Evolutionary conservation across 1,140 invertebrate species (phyloP).

Genomic region (Ips typographus): DNA sequence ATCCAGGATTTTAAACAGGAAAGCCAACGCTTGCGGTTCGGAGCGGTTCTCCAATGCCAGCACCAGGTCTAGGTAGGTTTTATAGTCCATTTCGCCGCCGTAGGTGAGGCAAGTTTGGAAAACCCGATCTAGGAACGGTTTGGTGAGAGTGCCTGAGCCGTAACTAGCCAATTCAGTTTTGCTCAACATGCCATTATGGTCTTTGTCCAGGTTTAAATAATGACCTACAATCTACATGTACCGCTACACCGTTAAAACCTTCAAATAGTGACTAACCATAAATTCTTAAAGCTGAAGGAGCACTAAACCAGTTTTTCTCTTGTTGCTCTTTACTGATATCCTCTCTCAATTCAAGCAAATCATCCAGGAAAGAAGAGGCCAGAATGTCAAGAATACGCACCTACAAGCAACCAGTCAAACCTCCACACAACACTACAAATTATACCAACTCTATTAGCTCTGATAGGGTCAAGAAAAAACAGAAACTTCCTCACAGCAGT

Average conservation of each 20-base stretch:
- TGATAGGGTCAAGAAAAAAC: slow-evolving; percentile 90
- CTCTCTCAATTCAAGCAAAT: slow-evolving; percentile 85
- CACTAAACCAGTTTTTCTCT: slow-evolving; percentile 94
- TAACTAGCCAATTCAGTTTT: slow-evolving; percentile 84
- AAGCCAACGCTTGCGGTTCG: slow-evolving; percentile 88
- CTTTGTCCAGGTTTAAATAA: slow-evolving; percentile 90
- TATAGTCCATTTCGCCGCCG: slow-evolving; percentile 97
- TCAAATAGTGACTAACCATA: slow-evolving; percentile 61
- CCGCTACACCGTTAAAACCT: not conserved
- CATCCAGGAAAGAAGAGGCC: slow-evolving; percentile 88
- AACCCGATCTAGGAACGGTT: slow-evolving; percentile 87
- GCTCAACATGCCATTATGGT: slow-evolving; percentile 95
- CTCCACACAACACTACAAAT: not conserved
- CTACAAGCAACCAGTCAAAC: not conserved
- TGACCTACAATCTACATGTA: slow-evolving; percentile 56
- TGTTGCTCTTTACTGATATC: slow-evolving; percentile 79
- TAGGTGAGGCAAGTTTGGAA: slow-evolving; percentile 96
- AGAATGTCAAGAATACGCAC: slow-evolving; percentile 85
- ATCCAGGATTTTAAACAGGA: slow-evolving; percentile 91
- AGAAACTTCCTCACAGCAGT: slow-evolving; percentile 94
- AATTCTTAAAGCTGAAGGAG: slow-evolving; percentile 82
- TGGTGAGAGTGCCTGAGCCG: slow-evolving; percentile 87
- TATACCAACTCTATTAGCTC: slow-evolving; percentile 73
- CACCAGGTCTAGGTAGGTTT: slow-evolving; percentile 94
- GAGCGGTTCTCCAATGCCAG: slow-evolving; percentile 90